Conservation (phyloP, 1,140 invertebrate genomes). For the Meteorus sp. region DNA sequence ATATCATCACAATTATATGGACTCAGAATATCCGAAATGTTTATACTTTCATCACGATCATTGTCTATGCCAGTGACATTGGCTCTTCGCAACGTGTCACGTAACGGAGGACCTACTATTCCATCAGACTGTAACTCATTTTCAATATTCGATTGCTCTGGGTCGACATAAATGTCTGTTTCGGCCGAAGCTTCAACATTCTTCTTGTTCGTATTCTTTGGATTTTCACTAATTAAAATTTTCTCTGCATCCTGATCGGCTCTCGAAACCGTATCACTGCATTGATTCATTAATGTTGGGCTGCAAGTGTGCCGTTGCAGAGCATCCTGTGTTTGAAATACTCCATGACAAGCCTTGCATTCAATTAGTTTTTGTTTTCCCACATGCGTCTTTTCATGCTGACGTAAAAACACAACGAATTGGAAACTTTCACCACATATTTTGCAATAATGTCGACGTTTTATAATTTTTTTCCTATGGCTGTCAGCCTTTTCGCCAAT, state of each 20-base stretch:
- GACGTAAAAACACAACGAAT: slow-evolving; percentile 45
- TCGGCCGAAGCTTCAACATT: too few relatives aligned
- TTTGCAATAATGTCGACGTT: slow-evolving; percentile 50
- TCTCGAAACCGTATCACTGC: too few relatives aligned
- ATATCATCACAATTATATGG: slow-evolving; percentile 25
- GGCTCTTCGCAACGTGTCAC: slow-evolving; percentile 36
- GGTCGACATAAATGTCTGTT: background rate
- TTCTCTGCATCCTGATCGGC: too few relatives aligned
- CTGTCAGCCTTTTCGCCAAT: slow-evolving; percentile 25
- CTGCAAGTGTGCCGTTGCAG: too few relatives aligned
- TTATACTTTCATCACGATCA: slow-evolving; percentile 22
- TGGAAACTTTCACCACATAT: slow-evolving; percentile 54
- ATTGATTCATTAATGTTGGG: too few relatives aligned
- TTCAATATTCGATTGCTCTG: background rate
- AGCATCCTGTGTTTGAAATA: background rate
- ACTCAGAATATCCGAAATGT: slow-evolving; percentile 26
- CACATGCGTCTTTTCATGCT: slow-evolving; percentile 46
- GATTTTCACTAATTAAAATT: too few relatives aligned
- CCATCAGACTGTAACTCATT: too few relatives aligned
- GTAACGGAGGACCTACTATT: background rate
- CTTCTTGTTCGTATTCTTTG: too few relatives aligned
- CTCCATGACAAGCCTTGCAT: background rate
- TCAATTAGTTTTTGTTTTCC: background rate
- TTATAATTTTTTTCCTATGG: slow-evolving; percentile 34
- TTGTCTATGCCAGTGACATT: slow-evolving; percentile 10